Base-by-base conservation (phyloP, 1,140 invertebrate species). In the Neelides sp. region DNA sequence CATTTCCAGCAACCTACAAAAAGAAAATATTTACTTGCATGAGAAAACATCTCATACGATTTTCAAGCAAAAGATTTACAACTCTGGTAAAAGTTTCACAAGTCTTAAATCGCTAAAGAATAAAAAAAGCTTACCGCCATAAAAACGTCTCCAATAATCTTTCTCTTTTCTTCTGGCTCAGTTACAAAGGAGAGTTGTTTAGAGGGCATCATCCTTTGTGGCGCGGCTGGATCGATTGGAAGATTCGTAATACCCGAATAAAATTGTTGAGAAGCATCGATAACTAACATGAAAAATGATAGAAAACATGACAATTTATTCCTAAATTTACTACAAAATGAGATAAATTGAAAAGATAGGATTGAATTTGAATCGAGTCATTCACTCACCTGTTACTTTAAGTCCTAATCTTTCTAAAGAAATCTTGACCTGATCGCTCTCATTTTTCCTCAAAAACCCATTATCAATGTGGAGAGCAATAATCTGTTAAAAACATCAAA, bases 111-210 rank as follows among this genome's bases (percentile, higher is more conserved):
- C n/a, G n/a, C n/a, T n/a, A n/a, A n/a, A n/a, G n/a, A n/a, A n/a
- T n/a, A n/a, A 26, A 2, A 41, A 46, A 24, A 27, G 59, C 62
- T 45, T 62, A 78, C 76, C 64, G 80, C 80, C 52, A 98, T 89
- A 71, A 98, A 98, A 47, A 94, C 90, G 70, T 98, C 95, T 23
- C 95, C 95, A 64, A 98, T 98, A 60, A 99, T 98, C 73, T 91
- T 92, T 41, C 95, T 76, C 66, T 98, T 98, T 64, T 97, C 90
- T 71, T 98, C 95, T 0, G 95, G 95, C 67, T 84, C 79, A 0
- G 78, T 75, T 1, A 86, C 83, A 63, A 82, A 79, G 64, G 86
- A 91, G 4, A 98, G 71, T 71, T 89, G 82, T 61, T 85, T 85
- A 65, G 78, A 77, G 24, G 64, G 69, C 28, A 66, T 65, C 34